Conservation (phyloP, 35 echinoderm and acorn worm species). For the Eucidaris tribuloides region DNA sequence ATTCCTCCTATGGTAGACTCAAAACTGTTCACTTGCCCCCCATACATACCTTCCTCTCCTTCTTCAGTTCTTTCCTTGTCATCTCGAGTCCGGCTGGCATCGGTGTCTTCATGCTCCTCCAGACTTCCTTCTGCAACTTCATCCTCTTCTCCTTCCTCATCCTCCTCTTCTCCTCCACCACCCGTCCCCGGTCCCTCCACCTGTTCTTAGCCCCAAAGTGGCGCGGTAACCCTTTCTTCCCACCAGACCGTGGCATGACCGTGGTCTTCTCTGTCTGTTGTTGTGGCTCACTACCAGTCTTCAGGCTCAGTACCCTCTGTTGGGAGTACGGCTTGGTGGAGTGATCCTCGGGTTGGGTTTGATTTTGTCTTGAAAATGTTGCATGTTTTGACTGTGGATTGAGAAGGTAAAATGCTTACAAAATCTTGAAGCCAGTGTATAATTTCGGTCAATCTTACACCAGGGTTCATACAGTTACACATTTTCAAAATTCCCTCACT, state of each 20-base stretch:
- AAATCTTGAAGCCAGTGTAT: too few species aligned
- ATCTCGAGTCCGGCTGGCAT: background rate
- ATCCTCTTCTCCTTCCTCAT: slow-evolving; percentile 36
- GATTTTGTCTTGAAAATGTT: too few species aligned
- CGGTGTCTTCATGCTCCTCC: slow-evolving; percentile 8
- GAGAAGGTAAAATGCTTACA: too few species aligned
- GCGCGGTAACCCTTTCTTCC: slow-evolving; percentile 51
- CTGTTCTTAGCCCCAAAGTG: slow-evolving; percentile 84
- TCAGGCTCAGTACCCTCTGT: background rate
- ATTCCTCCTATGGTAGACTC: background rate
- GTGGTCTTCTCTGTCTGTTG: slow-evolving; percentile 4
- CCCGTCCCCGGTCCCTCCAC: slow-evolving; percentile 76
- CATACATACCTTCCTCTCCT: background rate
- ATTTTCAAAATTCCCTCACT: too few species aligned
- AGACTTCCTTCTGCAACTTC: slow-evolving; percentile 7
- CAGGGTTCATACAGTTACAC: too few species aligned
- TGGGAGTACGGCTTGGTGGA: slow-evolving; percentile 1
- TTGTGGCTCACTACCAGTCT: slow-evolving; percentile 6
- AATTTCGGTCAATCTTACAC: too few species aligned
- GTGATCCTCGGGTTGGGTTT: background rate
- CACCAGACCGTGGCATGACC: slow-evolving; percentile 4
- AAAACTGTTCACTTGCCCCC: background rate
- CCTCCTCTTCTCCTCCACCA: slow-evolving; percentile 45
- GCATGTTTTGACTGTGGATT: too few species aligned
- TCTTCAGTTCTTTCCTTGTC: background rate